These are phyloP conservation scores for Chionis minor DNA, from an alignment of 2,113 vertebrate species.

Conservation along the genomic window DNA sequence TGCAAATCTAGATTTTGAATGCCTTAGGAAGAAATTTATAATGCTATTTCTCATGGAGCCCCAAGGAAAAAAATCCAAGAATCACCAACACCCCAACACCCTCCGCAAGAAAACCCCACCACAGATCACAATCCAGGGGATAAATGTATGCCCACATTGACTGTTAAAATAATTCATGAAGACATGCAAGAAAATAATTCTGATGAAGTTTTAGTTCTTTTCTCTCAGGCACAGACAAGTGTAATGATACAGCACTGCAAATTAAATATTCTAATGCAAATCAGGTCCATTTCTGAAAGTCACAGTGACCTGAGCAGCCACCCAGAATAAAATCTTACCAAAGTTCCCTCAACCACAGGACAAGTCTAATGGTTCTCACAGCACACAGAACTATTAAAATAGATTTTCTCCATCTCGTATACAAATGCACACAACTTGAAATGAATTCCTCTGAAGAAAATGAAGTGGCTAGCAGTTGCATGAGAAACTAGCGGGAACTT, in stretches of 20 bases:
- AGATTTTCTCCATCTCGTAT: not conserved
- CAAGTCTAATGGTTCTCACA: not conserved
- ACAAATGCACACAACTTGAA: constrained; percentile 4
- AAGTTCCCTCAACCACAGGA: not conserved
- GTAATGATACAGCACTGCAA: not conserved
- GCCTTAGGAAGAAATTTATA: not conserved
- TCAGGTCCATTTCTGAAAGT: not conserved
- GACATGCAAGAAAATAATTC: not conserved
- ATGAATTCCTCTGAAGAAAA: not conserved
- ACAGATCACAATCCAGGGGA: not conserved
- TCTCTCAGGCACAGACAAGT: not conserved
- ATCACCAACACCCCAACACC: not conserved
- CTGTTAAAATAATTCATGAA: not conserved
- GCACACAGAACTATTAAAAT: not conserved
- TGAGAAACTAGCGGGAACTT: constrained; percentile 18
- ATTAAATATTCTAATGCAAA: constrained; percentile 45
- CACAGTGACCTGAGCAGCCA: not conserved
- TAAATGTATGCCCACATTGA: not conserved
- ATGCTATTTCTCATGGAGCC: not conserved
- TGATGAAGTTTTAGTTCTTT: not conserved
- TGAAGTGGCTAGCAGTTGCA: not conserved
- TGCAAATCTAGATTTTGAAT: not conserved
- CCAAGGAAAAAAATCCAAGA: not conserved
- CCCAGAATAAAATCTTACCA: not conserved
- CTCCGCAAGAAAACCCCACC: fast-evolving